phyloP scores from a whole-genome alignment of 35 echinoderm and acorn worm species.

The Heliocidaris erythrogramma region DNA sequence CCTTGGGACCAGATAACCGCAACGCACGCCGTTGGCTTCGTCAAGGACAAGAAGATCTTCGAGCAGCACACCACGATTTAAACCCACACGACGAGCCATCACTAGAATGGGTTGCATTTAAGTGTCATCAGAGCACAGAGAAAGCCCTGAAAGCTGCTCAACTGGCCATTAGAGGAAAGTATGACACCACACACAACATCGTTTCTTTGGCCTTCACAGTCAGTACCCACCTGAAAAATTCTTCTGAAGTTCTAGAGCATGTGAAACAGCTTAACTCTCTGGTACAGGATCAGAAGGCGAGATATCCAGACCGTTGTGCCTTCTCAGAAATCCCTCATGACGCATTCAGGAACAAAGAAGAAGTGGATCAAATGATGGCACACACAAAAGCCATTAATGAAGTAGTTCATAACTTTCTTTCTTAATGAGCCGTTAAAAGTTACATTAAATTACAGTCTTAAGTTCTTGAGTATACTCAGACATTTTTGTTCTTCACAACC shows the following conservation, averaged over 20 bases:
- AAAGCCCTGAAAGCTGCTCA: slow-evolving; percentile 40
- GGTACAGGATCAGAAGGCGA: not conserved
- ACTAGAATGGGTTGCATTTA: slow-evolving; percentile 26
- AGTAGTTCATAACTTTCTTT: not conserved
- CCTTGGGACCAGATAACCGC: too few relatives aligned
- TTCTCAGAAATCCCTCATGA: slow-evolving; percentile 11
- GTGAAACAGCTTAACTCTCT: not conserved
- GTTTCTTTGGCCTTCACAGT: not conserved
- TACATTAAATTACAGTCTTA: too few relatives aligned
- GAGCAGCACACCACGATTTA: not conserved
- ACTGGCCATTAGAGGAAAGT: not conserved
- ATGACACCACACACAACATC: not conserved
- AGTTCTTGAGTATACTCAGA: too few relatives aligned
- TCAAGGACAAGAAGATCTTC: slow-evolving; percentile 56
- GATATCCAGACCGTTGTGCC: not conserved
- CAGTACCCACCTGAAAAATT: not conserved
- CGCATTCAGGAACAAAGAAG: not conserved
- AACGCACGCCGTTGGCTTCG: slow-evolving; percentile 53
- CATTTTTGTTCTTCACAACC: too few relatives aligned
- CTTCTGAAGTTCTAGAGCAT: not conserved
- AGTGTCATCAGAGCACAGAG: slow-evolving; percentile 21
- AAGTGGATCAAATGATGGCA: not conserved
- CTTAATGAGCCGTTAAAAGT: too few relatives aligned
- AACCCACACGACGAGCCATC: slow-evolving; percentile 20
- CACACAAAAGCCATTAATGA: not conserved